Base-by-base conservation (phyloP, 2,113 vertebrate genomes). In the Lampris incognitus region DNA sequence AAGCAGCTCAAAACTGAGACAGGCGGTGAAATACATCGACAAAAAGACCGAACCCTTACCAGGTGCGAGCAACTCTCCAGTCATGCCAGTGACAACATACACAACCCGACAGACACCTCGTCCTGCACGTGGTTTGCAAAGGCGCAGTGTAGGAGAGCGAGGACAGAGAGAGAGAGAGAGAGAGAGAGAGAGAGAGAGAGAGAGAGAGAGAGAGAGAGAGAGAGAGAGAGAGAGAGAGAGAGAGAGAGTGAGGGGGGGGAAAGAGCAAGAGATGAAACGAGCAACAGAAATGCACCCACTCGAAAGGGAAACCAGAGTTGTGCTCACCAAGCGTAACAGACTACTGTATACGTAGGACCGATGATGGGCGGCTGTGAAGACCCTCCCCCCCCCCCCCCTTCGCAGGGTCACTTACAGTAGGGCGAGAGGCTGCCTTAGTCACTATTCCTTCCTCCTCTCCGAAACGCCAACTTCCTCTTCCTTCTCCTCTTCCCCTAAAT, bases 401-500 rank as follows among this genome's bases (percentile, higher is more conserved):
- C 59, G 61, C 51, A 44, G 3, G 48, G 56, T 11, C n/a, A 76
- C 52, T 85, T 85, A 78, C 80, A 89, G 74, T 80, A 83, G 42
- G 51, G 76, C 48, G 73, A 52, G 78, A 76, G 73, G 74, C 84
- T 76, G 71, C 89, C 88, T 94, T 87, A 92, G 92, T 94, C 93
- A 93, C 79, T 50, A 62, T 76, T 46, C 9, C 82, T 88, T 83
- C 84, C 71, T 84, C 69, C 76, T 57, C 67, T 75, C 50, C 63
- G 63, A 76, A 86, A 62, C 62, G 85, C 84, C 75, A 76, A 69
- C 73, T 83, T 85, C 66, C 75, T 76, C 72, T 66, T 66, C 81
- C 82, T 81, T 58, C 87, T 83, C 81, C 89, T 87, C 87, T 92
- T 93, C 91, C 90, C 85, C 82, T 92, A 91, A 93, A 91, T 90